phyloP scores from a whole-genome alignment of 2,113 vertebrate species.

The Cromileptes altivelis region DNA sequence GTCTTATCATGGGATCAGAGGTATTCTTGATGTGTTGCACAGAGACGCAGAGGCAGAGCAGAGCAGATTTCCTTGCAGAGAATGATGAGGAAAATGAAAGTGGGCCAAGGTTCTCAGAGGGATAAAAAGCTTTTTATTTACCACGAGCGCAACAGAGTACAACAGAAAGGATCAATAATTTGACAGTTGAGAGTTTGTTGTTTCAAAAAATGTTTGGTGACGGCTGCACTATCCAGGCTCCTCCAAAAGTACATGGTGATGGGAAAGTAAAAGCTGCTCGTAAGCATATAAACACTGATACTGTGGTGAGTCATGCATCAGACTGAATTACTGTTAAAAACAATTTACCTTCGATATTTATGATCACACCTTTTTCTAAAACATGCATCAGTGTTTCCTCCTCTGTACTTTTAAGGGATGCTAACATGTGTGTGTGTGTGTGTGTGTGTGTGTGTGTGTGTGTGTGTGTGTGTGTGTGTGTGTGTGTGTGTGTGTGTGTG shows the following conservation, averaged over 20 bases:
- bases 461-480: too few species aligned
- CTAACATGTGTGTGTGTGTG: neutral
- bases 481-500: too few species aligned
- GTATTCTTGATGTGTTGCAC: constrained; percentile 9
- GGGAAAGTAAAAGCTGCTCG: neutral
- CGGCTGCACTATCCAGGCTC: neutral
- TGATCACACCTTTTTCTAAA: neutral
- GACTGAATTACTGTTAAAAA: neutral
- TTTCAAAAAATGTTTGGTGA: constrained; percentile 19
- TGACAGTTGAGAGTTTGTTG: constrained; percentile 32
- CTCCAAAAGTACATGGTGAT: neutral
- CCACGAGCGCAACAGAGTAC: constrained; percentile 10
- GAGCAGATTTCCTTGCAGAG: constrained; percentile 1
- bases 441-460: too few species aligned
- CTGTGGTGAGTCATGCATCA: too few species aligned
- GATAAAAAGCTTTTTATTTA: constrained; percentile 42
- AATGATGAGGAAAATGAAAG: constrained; percentile 25
- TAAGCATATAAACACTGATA: neutral
- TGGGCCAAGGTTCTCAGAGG: constrained; percentile 28
- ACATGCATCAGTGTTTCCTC: neutral
- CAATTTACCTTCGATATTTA: neutral
- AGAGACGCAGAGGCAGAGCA: neutral
- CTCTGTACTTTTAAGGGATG: neutral
- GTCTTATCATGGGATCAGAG: constrained; percentile 38
- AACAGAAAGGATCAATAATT: constrained; percentile 25